Evolutionary conservation across 2,797 vertebrate genomes (phyloP), one percentile per base, ranked within the genome.

Genomic region (Leptodactylus fallax): DNA sequence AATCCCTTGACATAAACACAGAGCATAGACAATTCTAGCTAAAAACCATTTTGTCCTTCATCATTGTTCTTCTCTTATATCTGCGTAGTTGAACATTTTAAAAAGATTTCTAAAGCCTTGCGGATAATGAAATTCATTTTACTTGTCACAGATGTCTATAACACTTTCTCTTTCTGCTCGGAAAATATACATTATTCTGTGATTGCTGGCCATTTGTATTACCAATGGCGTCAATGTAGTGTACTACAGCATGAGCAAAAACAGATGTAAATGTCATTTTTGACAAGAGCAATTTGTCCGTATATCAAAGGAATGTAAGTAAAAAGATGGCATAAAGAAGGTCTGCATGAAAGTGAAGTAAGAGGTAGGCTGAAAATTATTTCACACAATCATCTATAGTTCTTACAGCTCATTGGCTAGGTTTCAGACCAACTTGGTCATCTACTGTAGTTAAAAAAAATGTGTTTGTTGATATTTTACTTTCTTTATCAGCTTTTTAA

Each of bases 211-310:
- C 83, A 78, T 77, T 78, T 85, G 45, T 85, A 65, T 78, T 85
- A 76, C 72, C 72, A 63, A 7, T 65, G 72, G 72, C 83, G 23
- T 63, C 83, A 78, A 65, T 77, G 55, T 11, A 65, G 45, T 53
- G 60, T 76, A 23, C 45, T 6, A 19, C 36, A 16, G 83, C 55
- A 77, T 77, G 83, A 78, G 83, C n/a, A 4, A 65, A 85, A 85
- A 78, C 72, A 85, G 83, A 85, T 85, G 83, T 85, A 85, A 77
- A 85, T 85, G 83, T 85, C 83, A 85, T 51, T 78, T 85, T 85
- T 85, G 83, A 85, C 83, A 85, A 77, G 72, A 65, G 83, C 72
- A 78, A 85, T 85, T 78, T 78, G 45, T 76, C 27, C 10, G 71
- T 25, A 61, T 49, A 61, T 76, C 19, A 84, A 76, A 49, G 13